Percentiles rank a stretch among this genome's conserved stretches.
phyloP scores from a whole-genome alignment of 1,140 invertebrate genomes.

The Bombus haemorrhoidalis region DNA sequence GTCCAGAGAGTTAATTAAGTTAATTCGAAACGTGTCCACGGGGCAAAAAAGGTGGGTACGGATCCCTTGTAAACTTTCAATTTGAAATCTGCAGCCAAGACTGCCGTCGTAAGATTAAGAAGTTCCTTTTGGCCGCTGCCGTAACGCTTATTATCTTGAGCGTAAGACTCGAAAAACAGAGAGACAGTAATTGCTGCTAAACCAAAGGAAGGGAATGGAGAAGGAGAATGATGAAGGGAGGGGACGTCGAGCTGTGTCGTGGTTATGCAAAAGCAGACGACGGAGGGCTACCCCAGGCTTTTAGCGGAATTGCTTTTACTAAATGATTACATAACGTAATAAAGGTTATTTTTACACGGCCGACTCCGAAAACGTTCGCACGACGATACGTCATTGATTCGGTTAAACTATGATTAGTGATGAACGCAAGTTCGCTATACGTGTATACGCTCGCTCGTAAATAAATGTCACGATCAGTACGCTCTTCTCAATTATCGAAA shows the following conservation, averaged over 20 bases:
- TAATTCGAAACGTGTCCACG: constrained; percentile 48
- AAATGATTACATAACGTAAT: constrained; percentile 70
- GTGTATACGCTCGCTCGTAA: not conserved
- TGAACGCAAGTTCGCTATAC: not conserved
- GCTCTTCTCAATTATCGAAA: no score
- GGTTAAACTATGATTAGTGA: not conserved
- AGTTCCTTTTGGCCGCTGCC: constrained; percentile 35
- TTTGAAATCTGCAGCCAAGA: constrained; percentile 38
- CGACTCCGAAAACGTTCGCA: constrained; percentile 49
- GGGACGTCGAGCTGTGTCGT: constrained; percentile 32
- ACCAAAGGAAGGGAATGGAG: constrained; percentile 6
- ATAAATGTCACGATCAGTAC: no score
- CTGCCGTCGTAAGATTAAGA: constrained; percentile 50
- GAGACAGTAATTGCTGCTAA: constrained; percentile 64
- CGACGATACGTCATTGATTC: constrained; percentile 49
- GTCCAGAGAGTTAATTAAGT: constrained; percentile 47
- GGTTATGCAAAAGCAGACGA: constrained; percentile 66
- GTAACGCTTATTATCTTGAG: constrained; percentile 60
- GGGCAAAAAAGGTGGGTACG: not conserved
- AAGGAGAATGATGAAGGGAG: not conserved
- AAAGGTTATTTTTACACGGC: constrained; percentile 64
- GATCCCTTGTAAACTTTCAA: constrained; percentile 44
- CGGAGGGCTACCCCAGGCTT: constrained; percentile 51
- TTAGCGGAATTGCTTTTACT: constrained; percentile 71
- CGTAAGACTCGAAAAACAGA: constrained; percentile 55